Conservation (phyloP, 2,113 vertebrate genomes). For the Astur gentilis region DNA sequence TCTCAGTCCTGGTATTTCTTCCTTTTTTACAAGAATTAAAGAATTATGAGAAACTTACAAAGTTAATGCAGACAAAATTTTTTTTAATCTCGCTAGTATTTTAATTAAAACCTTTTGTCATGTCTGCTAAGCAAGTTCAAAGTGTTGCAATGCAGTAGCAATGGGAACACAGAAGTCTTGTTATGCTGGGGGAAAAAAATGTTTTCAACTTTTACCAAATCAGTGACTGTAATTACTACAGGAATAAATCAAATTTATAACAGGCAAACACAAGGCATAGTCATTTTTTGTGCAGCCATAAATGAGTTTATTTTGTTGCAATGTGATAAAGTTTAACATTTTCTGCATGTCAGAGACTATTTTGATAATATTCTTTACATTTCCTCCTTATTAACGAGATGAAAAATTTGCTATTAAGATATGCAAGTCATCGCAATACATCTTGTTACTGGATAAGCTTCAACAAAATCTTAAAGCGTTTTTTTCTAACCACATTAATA, state of each 20-base stretch:
- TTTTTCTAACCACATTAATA: conserved; percentile 19
- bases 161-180: neutral
- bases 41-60: conserved; percentile 37
- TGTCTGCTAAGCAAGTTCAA: conserved; percentile 65
- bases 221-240: conserved; percentile 59
- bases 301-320: conserved; percentile 66
- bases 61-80: conserved; percentile 63
- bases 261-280: conserved; percentile 50
- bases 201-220: conserved; percentile 66
- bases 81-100: conserved; percentile 53
- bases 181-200: conserved; percentile 21
- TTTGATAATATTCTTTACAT: conserved; percentile 67
- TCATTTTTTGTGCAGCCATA: conserved; percentile 37
- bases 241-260: conserved; percentile 71
- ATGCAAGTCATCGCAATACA: conserved; percentile 46
- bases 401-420: conserved; percentile 60
- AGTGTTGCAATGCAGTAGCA: conserved; percentile 48
- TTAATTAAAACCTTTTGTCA: conserved; percentile 76
- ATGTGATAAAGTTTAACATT: conserved; percentile 58
- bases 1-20: conserved; percentile 11
- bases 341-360: conserved; percentile 55
- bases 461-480: conserved; percentile 18
- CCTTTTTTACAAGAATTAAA: conserved; percentile 59
- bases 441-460: conserved; percentile 32
- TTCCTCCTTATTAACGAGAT: conserved; percentile 50